Percentiles rank a stretch among this genome's conserved stretches.
Conservation (phyloP, 2,888 invertebrate species). For the Troides oblongomaculatus region DNA sequence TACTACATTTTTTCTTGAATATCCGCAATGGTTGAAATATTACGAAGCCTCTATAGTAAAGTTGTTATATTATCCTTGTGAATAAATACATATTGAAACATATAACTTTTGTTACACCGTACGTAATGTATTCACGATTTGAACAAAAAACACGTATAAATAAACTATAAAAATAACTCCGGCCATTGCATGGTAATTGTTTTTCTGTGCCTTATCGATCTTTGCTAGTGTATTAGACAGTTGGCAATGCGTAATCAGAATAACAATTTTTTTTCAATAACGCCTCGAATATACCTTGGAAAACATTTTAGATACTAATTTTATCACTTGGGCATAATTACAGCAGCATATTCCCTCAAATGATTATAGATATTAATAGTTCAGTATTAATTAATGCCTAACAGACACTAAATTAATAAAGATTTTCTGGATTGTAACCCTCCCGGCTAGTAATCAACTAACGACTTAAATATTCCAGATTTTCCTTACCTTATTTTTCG, state of each 20-base stretch:
- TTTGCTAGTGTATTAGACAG: constrained; percentile 5
- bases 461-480: neutral
- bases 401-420: neutral
- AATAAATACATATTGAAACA: neutral
- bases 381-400: neutral
- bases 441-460: neutral
- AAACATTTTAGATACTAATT: neutral
- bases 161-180: constrained; percentile 4
- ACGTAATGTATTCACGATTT: neutral
- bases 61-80: neutral
- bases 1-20: neutral
- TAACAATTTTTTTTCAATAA: constrained; percentile 1
- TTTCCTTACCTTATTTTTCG: neutral
- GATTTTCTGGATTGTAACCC: neutral
- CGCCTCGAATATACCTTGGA: neutral
- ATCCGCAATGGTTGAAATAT: neutral
- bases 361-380: neutral
- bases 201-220: constrained; percentile 2
- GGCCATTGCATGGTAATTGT: constrained; percentile 7
- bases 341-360: neutral
- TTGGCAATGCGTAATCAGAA: constrained; percentile 1
- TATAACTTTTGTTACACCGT: neutral
- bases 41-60: neutral
- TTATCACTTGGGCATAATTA: neutral
- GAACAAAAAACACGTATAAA: neutral